phyloP scores from a whole-genome alignment of 2,797 vertebrate species.

The Mormyrops attenuatus region DNA sequence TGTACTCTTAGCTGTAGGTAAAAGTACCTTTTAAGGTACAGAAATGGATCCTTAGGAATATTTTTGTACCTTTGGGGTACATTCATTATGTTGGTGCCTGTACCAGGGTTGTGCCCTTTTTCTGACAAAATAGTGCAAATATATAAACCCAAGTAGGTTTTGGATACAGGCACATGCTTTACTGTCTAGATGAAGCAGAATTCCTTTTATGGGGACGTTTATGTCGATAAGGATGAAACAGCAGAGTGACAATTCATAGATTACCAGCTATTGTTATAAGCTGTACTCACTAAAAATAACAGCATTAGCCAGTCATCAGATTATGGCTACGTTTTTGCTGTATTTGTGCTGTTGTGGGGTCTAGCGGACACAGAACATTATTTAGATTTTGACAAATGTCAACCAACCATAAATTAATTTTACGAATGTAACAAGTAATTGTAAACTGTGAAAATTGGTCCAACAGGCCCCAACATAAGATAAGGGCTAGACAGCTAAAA shows the following conservation, averaged over 20 bases:
- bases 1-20: neutral
- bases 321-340: neutral
- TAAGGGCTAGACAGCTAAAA: neutral
- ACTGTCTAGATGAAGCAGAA: neutral
- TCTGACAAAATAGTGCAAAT: neutral
- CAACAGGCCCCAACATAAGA: neutral
- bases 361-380: neutral
- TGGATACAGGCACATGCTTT: neutral
- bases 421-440: neutral
- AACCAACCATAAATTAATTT: neutral
- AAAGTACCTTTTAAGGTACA: neutral
- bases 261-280: neutral
- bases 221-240: neutral
- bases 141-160: neutral
- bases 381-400: neutral
- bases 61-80: neutral
- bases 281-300: neutral
- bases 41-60: neutral
- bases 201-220: neutral
- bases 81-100: neutral
- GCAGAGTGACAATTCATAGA: neutral
- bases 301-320: neutral
- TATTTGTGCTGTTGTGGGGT: neutral
- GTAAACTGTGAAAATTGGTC: neutral
- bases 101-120: neutral